Evolutionary conservation across 30 jellyfish, hydroid and myxozoan genomes (phyloP).

Genomic region (Aurelia aurita complex sp. Pacific): DNA sequence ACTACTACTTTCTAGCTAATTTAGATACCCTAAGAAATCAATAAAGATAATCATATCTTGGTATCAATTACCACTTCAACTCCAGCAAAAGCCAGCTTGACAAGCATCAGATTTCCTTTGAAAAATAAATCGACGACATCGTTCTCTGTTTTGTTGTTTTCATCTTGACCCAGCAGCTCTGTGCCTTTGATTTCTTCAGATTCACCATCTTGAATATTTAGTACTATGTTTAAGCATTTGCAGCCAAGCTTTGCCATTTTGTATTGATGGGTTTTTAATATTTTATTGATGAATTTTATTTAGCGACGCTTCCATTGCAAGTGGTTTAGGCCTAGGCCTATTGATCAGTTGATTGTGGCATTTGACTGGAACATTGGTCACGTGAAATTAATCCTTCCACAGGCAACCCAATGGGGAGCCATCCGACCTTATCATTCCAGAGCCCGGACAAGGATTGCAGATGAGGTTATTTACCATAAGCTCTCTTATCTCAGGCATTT

Average conservation of each 20-base stretch:
- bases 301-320: neutral
- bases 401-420: no score
- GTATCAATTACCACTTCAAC: constrained; percentile 80
- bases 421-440: neutral
- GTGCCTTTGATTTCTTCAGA: constrained; percentile 36
- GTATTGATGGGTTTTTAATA: neutral
- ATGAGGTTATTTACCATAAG: no score
- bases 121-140: constrained; percentile 52
- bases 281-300: neutral
- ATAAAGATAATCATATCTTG: no score
- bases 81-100: constrained; percentile 82
- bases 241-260: constrained; percentile 75
- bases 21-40: no score
- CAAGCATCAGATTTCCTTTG: constrained; percentile 62
- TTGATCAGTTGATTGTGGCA: neutral
- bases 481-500: no score
- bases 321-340: neutral
- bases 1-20: no score
- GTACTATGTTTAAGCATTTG: constrained; percentile 79
- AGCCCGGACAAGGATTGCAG: constrained; percentile 17
- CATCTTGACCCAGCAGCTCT: constrained; percentile 61
- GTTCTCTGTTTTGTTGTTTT: constrained; percentile 11
- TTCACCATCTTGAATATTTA: constrained; percentile 55
- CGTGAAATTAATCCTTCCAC: constrained; percentile 31
- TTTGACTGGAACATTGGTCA: constrained; percentile 22